Conservation (phyloP, 2,888 invertebrate species). For the Platycnemis pennipes region DNA sequence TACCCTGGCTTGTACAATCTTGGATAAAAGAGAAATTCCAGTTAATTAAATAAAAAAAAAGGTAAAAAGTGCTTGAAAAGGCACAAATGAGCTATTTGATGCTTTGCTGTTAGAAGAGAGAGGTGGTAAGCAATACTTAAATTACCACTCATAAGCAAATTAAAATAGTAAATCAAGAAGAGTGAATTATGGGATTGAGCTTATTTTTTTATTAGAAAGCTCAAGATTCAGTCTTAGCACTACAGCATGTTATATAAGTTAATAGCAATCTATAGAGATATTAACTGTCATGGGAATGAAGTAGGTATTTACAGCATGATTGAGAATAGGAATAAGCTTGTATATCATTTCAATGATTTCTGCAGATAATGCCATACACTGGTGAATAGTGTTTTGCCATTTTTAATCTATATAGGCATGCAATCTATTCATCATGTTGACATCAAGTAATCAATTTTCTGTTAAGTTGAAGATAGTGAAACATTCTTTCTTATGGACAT, state of each 20-base stretch:
- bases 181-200: not conserved
- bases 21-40: slow-evolving; percentile 3
- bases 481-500: no score
- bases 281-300: not conserved
- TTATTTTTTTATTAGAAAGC: not conserved
- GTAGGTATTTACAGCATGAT: not conserved
- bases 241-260: slow-evolving; percentile 2
- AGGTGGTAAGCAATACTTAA: slow-evolving; percentile 44
- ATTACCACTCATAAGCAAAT: not conserved
- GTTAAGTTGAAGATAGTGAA: no score
- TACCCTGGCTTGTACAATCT: slow-evolving; percentile 12
- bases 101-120: slow-evolving; percentile 25
- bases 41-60: slow-evolving; percentile 44
- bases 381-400: not conserved
- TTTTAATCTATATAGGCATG: not conserved
- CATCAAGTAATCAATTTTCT: no score
- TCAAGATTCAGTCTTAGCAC: not conserved
- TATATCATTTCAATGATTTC: not conserved
- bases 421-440: no score
- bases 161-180: not conserved
- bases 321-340: not conserved
- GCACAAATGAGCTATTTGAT: not conserved
- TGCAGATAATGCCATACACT: not conserved
- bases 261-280: slow-evolving; percentile 12
- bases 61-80: slow-evolving; percentile 8